phyloP scores from a whole-genome alignment of 2,113 vertebrate species.

The Dipodomys spectabilis region DNA sequence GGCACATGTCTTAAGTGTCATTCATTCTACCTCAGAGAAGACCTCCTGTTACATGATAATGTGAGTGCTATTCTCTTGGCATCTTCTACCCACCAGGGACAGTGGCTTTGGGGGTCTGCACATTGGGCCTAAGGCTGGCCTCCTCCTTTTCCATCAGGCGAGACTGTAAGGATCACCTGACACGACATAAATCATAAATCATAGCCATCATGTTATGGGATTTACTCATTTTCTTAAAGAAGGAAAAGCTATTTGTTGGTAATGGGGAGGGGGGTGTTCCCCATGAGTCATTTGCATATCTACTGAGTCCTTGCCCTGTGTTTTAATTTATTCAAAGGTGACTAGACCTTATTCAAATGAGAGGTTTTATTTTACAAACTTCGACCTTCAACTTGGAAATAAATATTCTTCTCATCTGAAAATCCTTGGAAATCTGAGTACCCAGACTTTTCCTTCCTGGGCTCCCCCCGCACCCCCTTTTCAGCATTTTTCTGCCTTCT shows the following conservation, averaged over 20 bases:
- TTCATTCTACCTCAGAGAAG: background rate
- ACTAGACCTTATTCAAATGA: conserved; percentile 61
- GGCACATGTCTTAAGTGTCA: background rate
- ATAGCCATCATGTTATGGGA: too few species aligned
- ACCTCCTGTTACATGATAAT: background rate
- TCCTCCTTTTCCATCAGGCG: background rate
- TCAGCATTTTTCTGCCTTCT: conserved; percentile 42
- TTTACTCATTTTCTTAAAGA: conserved; percentile 3
- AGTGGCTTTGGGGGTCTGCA: background rate
- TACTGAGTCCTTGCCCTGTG: background rate
- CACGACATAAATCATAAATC: background rate
- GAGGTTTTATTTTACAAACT: conserved; percentile 57
- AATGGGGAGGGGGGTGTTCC: background rate
- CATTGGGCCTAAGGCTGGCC: background rate
- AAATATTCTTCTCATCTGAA: conserved; percentile 79
- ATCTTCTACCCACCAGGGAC: background rate
- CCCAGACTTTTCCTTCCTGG: background rate
- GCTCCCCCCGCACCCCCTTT: background rate
- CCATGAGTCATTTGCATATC: background rate
- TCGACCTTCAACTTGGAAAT: conserved; percentile 55
- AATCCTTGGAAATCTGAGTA: conserved; percentile 74
- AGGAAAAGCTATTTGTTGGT: background rate
- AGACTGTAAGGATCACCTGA: background rate
- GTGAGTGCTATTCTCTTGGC: background rate
- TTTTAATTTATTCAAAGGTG: conserved; percentile 67